These are phyloP conservation scores for Bubalus kerabau DNA, from an alignment of 2,113 vertebrate genomes.

Conservation along the genomic window DNA sequence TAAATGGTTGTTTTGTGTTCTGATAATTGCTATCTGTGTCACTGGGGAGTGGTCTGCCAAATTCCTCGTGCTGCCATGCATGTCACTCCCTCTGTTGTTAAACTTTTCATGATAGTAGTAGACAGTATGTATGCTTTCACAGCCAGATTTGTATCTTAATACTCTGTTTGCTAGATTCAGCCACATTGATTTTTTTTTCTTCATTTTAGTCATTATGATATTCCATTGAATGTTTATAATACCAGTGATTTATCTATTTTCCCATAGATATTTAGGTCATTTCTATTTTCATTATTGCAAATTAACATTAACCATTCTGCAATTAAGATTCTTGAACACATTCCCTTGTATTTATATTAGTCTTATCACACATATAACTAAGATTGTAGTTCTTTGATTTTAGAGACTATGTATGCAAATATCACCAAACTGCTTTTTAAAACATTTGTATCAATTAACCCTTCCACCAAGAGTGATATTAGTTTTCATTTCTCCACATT, in stretches of 20 bases:
- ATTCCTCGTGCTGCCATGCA: not conserved
- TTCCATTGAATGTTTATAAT: not conserved
- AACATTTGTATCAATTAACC: not conserved
- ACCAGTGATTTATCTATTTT: not conserved
- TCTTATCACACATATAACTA: not conserved
- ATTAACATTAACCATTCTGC: not conserved
- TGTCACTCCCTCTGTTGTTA: not conserved
- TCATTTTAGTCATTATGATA: not conserved
- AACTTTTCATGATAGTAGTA: not conserved
- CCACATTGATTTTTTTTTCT: not conserved
- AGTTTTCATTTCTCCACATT: not conserved
- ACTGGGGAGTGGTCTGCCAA: not conserved
- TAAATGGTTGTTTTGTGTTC: not conserved
- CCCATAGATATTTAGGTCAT: not conserved
- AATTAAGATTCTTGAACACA: not conserved
- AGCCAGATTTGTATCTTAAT: not conserved
- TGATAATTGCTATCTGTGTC: not conserved
- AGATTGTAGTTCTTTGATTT: not conserved
- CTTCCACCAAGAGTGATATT: not conserved
- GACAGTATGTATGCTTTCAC: not conserved
- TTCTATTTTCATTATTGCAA: not conserved
- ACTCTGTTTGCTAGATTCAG: not conserved
- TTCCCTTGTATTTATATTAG: not conserved
- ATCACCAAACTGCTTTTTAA: not conserved
- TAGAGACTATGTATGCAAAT: not conserved